Conservation (phyloP, 2,797 vertebrate genomes). For the Trematomus bernacchii region DNA sequence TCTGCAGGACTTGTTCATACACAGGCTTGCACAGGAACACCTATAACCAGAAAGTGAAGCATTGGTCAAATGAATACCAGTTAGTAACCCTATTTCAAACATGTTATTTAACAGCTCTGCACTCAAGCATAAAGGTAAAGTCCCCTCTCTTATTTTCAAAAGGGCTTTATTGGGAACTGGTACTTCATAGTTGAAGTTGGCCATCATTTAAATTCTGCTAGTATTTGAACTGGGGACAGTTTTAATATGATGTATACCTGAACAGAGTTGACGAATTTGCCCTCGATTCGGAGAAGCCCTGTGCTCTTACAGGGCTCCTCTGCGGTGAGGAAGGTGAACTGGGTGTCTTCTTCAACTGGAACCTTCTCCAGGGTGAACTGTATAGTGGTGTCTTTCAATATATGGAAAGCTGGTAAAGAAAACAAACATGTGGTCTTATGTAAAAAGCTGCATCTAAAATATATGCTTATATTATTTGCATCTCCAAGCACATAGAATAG, state of each 20-base stretch:
- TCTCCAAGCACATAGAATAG: not conserved
- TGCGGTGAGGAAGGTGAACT: conserved; percentile 83
- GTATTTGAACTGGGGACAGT: not conserved
- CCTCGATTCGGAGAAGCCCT: conserved; percentile 92
- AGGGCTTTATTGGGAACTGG: no score
- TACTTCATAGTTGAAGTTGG: no score
- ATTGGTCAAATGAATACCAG: no score
- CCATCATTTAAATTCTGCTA: not conserved
- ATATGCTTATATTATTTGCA: not conserved
- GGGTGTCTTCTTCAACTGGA: conserved; percentile 83
- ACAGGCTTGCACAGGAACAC: conserved; percentile 96
- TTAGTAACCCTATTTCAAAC: no score
- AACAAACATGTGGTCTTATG: conserved; percentile 12
- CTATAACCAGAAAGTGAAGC: conserved; percentile 72
- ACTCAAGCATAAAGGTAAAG: no score
- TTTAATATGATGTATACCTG: conserved; percentile 85
- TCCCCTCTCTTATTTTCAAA: no score
- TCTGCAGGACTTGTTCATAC: conserved; percentile 97
- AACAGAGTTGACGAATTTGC: conserved; percentile 94
- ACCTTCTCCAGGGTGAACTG: conserved; percentile 95
- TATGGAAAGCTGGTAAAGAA: conserved; percentile 91
- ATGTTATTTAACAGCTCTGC: no score
- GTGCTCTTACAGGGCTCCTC: conserved; percentile 87
- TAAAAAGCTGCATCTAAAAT: conserved; percentile 12
- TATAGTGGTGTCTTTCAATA: conserved; percentile 96